A percentile compares a stretch with the other conserved stretches of the same genome.
Evolutionary conservation across 2,888 invertebrate genomes (phyloP).

Genomic region (Stenotaenia linearis): DNA sequence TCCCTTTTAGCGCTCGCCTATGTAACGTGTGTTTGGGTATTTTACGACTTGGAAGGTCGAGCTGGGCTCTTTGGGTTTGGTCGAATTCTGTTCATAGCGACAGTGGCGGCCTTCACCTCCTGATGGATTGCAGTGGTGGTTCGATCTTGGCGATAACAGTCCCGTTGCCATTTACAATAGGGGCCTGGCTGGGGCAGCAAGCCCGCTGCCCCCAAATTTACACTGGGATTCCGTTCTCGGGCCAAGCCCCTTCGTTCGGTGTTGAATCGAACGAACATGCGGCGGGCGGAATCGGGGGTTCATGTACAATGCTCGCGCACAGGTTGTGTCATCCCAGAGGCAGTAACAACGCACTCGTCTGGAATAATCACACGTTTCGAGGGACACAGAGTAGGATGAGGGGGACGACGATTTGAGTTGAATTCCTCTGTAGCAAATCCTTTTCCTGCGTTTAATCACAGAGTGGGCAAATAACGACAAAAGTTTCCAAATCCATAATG

Average conservation of each 20-base stretch:
- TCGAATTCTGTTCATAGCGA: background rate
- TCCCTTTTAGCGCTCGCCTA: background rate
- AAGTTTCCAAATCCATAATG: conserved; percentile 7
- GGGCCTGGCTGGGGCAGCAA: background rate
- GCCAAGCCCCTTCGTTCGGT: conserved; percentile 17
- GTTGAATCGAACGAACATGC: conserved; percentile 18
- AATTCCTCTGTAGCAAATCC: background rate
- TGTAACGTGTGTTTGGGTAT: background rate
- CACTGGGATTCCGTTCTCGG: background rate
- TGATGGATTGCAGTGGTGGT: conserved; percentile 18
- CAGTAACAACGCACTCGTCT: background rate
- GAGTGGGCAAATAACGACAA: conserved; percentile 20
- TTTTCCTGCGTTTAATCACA: conserved; percentile 14
- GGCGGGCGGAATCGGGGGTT: conserved; percentile 4
- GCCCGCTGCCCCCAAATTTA: background rate
- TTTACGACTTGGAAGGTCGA: conserved; percentile 4
- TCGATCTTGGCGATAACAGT: background rate
- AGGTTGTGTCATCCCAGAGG: conserved; percentile 20
- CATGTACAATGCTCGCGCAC: background rate
- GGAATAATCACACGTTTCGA: conserved; percentile 19
- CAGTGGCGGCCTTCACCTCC: conserved; percentile 21
- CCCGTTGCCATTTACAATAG: conserved; percentile 13
- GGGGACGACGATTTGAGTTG: background rate
- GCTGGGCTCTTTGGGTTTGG: background rate
- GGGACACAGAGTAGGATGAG: background rate